Conservation (phyloP, 2,113 vertebrate genomes). For the Psophia crepitans region DNA sequence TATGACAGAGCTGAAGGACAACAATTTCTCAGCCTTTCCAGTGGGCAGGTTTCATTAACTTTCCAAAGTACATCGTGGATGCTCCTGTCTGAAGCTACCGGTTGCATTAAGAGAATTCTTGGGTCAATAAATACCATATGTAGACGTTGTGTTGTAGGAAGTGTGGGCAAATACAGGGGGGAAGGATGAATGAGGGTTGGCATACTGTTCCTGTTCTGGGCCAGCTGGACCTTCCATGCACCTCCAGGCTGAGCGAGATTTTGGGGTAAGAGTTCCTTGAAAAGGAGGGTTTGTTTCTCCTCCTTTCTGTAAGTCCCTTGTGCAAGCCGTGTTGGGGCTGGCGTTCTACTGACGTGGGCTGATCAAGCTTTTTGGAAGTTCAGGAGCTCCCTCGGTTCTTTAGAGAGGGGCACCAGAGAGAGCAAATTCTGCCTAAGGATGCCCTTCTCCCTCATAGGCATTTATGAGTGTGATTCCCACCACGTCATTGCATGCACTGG, state of each 20-base stretch:
- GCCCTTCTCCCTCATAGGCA: fast-evolving
- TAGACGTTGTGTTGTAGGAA: not conserved
- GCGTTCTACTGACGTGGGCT: not conserved
- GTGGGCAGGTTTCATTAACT: constrained; percentile 21
- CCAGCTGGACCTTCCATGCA: not conserved
- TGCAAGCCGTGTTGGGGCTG: not conserved
- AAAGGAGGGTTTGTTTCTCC: not conserved
- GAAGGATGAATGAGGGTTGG: not conserved
- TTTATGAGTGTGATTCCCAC: not conserved
- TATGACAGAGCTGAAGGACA: constrained; percentile 20
- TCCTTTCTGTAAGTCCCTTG: not conserved
- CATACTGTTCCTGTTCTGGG: not conserved
- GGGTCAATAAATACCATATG: not conserved
- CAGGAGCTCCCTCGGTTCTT: not conserved
- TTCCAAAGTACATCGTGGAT: not conserved
- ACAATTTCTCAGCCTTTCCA: not conserved
- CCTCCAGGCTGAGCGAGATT: not conserved
- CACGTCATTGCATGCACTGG: not conserved
- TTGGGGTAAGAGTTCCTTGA: not conserved
- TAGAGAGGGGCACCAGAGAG: not conserved
- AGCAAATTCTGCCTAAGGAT: not conserved
- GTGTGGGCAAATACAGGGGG: not conserved
- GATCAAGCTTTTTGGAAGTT: not conserved
- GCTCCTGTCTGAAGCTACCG: not conserved
- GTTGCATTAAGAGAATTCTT: not conserved